phyloP scores from a whole-genome alignment of 2,888 invertebrate species.

The Cyclophora punctaria region DNA sequence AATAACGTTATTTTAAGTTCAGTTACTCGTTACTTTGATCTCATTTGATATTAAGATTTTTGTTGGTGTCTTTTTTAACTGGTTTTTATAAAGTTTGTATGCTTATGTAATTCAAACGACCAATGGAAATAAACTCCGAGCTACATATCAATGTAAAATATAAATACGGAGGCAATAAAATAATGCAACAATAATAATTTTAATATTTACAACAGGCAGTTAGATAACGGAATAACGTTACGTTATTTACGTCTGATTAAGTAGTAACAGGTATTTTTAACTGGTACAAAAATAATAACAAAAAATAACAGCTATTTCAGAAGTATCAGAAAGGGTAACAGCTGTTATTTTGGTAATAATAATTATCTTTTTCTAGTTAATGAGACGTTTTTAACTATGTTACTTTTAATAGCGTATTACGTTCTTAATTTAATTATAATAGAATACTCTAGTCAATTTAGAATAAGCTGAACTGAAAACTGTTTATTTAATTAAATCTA shows the following conservation, averaged over 20 bases:
- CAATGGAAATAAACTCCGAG: slow-evolving; percentile 43
- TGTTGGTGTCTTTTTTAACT: background rate
- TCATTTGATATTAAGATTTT: background rate
- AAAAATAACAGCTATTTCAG: no score
- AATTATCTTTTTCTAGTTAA: no score
- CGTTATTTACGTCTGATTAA: no score
- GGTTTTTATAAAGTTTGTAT: background rate
- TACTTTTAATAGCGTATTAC: no score
- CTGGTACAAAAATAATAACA: no score
- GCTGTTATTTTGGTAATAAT: no score
- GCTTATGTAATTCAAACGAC: slow-evolving; percentile 9
- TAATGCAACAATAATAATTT: slow-evolving; percentile 28
- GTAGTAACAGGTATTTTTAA: no score
- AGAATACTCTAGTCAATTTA: slow-evolving; percentile 64
- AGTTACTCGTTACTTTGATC: background rate
- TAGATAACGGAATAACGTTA: no score
- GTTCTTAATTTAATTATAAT: background rate
- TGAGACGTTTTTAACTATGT: no score
- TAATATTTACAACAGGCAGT: background rate
- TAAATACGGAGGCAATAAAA: slow-evolving; percentile 57
- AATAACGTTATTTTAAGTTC: background rate
- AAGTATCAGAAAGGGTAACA: no score
- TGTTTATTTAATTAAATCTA: slow-evolving; percentile 13
- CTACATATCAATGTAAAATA: slow-evolving; percentile 63
- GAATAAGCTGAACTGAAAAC: slow-evolving; percentile 43